phyloP scores from a whole-genome alignment of 1,140 invertebrate genomes.

The Drosophila melanogaster region Release_6_plus_ISO1_MT NT_033779.5:17717501-17718000 shows the following conservation, averaged over 20 bases:
- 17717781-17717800: conserved; percentile 51
- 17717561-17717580: conserved; percentile 35
- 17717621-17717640: conserved; percentile 22
- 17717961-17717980: conserved; percentile 98
- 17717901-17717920: conserved; percentile 93
- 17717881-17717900: conserved; percentile 97
- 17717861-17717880: conserved; percentile 98
- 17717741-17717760: conserved; percentile 50
- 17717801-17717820: not conserved
- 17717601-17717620: conserved; percentile 60
- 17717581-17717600: conserved; percentile 73
- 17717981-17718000: conserved; percentile 96
- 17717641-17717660: conserved; percentile 43
- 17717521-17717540: conserved; percentile 55
- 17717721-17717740: conserved; percentile 27
- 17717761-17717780: conserved; percentile 66
- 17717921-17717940: conserved; percentile 94
- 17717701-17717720: conserved; percentile 63
- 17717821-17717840: conserved; percentile 87
- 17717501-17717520: conserved; percentile 84
- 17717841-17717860: conserved; percentile 97
- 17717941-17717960: conserved; percentile 97
- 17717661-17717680: conserved; percentile 35
- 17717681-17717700: conserved; percentile 43
- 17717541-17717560: conserved; percentile 49